Evolutionary conservation across 2,797 vertebrate genomes (phyloP).

Genomic region (Lagodon rhomboides): DNA sequence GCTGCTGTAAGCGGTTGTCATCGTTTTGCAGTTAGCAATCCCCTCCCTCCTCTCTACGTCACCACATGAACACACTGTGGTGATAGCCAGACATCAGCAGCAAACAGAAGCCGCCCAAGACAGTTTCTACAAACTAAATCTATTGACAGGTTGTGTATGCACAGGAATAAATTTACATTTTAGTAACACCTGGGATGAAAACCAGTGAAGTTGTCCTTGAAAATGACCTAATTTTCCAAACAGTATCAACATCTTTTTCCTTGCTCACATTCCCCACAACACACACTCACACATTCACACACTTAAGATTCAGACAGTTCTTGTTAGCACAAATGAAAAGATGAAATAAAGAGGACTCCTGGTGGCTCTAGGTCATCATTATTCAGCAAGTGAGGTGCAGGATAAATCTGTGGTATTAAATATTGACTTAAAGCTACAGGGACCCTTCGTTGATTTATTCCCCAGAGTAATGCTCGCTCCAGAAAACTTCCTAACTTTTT

Average conservation of each 20-base stretch:
- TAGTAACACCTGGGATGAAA: neutral
- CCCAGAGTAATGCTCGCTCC: constrained; percentile 32
- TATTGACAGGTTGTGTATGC: neutral
- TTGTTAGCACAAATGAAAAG: constrained; percentile 33
- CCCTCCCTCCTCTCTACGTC: too few species aligned
- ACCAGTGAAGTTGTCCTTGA: neutral
- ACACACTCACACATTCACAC: neutral
- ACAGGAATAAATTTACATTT: neutral
- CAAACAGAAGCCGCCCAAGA: neutral
- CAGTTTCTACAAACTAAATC: neutral
- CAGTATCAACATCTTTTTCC: neutral
- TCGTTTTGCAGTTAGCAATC: too few species aligned
- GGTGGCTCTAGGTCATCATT: constrained; percentile 38
- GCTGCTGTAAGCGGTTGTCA: too few species aligned
- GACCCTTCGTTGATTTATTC: constrained; percentile 63
- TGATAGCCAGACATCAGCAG: too few species aligned
- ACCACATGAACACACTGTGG: too few species aligned
- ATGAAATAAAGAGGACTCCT: constrained; percentile 31
- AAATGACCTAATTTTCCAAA: neutral
- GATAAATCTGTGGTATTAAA: constrained; percentile 62
- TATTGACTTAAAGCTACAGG: constrained; percentile 67
- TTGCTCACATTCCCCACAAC: neutral
- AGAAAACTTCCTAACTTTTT: constrained; percentile 63
- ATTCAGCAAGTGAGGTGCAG: constrained; percentile 35
- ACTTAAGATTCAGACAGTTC: constrained; percentile 20